Evolutionary conservation across 2,113 vertebrate species (phyloP), one percentile per base, ranked within the genome.

Genomic region (Coregonus clupeaformis): DNA sequence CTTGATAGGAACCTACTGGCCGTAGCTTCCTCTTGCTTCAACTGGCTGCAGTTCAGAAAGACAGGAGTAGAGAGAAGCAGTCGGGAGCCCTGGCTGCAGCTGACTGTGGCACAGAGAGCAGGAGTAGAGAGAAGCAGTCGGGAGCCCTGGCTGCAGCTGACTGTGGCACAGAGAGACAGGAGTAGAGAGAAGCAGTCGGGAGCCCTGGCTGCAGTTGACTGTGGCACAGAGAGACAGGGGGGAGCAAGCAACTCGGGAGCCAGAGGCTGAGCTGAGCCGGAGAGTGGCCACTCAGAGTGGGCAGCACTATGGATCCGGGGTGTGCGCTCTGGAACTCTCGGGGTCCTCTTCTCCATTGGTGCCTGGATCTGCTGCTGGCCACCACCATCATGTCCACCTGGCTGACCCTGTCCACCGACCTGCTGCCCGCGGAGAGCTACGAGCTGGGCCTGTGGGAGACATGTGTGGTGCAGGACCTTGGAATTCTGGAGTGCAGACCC

Each of bases 401-500:
- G 92, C 83, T 93, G 72, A 93, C 88, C 24, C 88, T 85, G 80
- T 92, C 92, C 72, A 90, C 91, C 0, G 88, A 91, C 1, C 85
- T 94, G 72, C 82, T 93, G 66, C 75, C 88, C 3, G 80, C 87
- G 1, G 92, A 94, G 90, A 93, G 90, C 77, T 94, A 90, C 75
- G 86, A 90, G 57, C 72, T 89, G 79, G 94, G 94, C 71, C 88
- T 95, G 27, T 95, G 94, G 94, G 91, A 94, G 86, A 91, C 86
- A 0, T 94, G 79, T 11, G 87, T 87, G 80, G 83, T 93, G 73
- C 92, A 93, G 87, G 94, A 94, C 0, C 0, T 88, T 0, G 79
- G 92, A 6, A 89, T 85, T 5, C 78, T n/a, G 1, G 82, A 95
- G 72, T 92, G 89, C 71, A 84, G 94, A 30, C 78, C 83, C 0